Evolutionary conservation across 1,140 invertebrate species (phyloP).

Genomic region (Vanessa atalanta): DNA sequence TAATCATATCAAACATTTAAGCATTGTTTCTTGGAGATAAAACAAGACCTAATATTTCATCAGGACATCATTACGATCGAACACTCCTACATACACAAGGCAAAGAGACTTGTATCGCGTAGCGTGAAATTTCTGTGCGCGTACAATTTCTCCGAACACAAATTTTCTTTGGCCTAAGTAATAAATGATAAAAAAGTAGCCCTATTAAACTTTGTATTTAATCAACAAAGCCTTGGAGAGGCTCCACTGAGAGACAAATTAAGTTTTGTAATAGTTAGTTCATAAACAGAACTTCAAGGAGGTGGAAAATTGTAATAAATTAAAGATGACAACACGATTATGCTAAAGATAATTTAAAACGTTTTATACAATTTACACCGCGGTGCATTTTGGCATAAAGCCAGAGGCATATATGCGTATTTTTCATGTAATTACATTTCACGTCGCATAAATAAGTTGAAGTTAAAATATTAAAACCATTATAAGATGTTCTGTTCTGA

Average conservation of each 20-base stretch:
- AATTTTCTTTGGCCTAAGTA: no score
- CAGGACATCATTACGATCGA: no score
- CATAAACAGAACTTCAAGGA: constrained; percentile 14
- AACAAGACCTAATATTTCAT: no score
- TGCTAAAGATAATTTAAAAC: constrained; percentile 50
- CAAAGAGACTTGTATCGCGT: no score
- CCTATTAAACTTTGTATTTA: neutral
- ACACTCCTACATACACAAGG: no score
- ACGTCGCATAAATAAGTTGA: constrained; percentile 38
- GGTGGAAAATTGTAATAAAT: constrained; percentile 23
- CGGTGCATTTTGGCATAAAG: constrained; percentile 45
- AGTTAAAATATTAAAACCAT: constrained; percentile 29
- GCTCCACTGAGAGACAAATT: neutral
- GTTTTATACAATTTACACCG: constrained; percentile 36
- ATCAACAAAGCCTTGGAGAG: neutral
- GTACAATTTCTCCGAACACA: no score
- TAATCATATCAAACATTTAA: no score
- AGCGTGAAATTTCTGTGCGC: no score
- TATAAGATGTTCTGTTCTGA: constrained; percentile 16
- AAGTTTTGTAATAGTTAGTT: constrained; percentile 7
- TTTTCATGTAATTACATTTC: constrained; percentile 63
- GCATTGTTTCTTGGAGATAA: no score
- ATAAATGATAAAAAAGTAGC: neutral
- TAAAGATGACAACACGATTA: constrained; percentile 27
- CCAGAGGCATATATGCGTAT: constrained; percentile 53